Evolutionary conservation across 1,140 invertebrate species (phyloP).

Genomic region (Metopolophium dirhodum): DNA sequence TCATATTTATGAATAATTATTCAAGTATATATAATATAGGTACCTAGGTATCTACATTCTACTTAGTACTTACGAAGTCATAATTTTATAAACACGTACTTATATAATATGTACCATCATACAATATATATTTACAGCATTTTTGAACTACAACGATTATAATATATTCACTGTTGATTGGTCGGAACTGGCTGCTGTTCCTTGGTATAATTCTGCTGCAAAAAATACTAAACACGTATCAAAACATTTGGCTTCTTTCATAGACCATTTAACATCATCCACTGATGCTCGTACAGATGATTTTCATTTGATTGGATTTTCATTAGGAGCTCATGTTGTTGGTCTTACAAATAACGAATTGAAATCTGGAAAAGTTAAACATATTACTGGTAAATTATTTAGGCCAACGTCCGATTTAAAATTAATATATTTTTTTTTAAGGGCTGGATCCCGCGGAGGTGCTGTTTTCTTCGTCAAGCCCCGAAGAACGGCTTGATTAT

Average conservation of each 20-base stretch:
- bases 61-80: too few relatives aligned
- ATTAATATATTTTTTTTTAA: conserved; percentile 31
- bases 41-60: too few relatives aligned
- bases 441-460: conserved; percentile 62
- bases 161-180: conserved; percentile 74
- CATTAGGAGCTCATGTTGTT: conserved; percentile 62
- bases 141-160: conserved; percentile 66
- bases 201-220: conserved; percentile 61
- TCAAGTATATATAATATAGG: too few relatives aligned
- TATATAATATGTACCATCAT: neutral
- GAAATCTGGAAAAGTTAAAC: conserved; percentile 62
- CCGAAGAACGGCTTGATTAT: conserved; percentile 59
- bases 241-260: conserved; percentile 59
- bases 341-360: conserved; percentile 62
- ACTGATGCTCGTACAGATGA: conserved; percentile 58
- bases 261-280: conserved; percentile 59
- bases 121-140: conserved; percentile 62
- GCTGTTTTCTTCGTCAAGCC: conserved; percentile 60
- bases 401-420: neutral
- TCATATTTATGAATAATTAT: neutral
- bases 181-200: conserved; percentile 65
- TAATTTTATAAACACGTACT: too few relatives aligned
- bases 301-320: conserved; percentile 62
- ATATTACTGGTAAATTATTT: conserved; percentile 62
- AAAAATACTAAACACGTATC: conserved; percentile 60